Percentiles rank a stretch among this genome's conserved stretches.
Conservation (phyloP, 2,797 vertebrate species). For the Apogon hyalosoma region DNA sequence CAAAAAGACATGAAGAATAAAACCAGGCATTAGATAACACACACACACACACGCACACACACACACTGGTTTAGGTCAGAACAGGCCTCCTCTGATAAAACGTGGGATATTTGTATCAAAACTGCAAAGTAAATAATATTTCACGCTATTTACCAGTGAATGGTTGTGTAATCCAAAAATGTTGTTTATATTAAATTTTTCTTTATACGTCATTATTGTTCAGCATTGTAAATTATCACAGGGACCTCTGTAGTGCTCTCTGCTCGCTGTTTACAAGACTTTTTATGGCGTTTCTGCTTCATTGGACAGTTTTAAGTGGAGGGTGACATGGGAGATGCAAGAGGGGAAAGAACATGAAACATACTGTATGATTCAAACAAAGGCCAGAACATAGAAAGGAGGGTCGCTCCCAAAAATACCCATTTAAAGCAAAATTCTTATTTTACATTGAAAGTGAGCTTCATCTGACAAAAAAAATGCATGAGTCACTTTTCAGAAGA, state of each 20-base stretch:
- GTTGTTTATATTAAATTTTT: too few relatives aligned
- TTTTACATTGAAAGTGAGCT: not conserved
- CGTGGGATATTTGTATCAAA: too few relatives aligned
- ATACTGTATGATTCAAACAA: constrained; percentile 11
- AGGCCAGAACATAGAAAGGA: not conserved
- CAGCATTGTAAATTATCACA: too few relatives aligned
- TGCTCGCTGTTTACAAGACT: not conserved
- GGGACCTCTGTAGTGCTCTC: too few relatives aligned
- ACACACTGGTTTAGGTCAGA: constrained; percentile 1
- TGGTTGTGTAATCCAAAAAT: too few relatives aligned
- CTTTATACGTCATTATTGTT: too few relatives aligned
- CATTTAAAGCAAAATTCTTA: not conserved
- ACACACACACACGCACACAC: too few relatives aligned
- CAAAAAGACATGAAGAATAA: constrained; percentile 10
- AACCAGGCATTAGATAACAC: constrained; percentile 24
- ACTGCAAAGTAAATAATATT: too few relatives aligned
- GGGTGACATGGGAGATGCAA: not conserved
- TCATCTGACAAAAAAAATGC: not conserved
- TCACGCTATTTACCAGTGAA: too few relatives aligned
- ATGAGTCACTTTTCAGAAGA: not conserved
- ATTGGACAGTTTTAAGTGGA: constrained; percentile 38
- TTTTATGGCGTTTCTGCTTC: constrained; percentile 55
- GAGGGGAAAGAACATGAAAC: not conserved
- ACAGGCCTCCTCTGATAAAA: not conserved
- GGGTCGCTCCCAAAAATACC: too few relatives aligned